Percentiles rank a stretch among this genome's conserved stretches.
Conservation (phyloP, 2,113 vertebrate species). For the Argyrosomus japonicus region DNA sequence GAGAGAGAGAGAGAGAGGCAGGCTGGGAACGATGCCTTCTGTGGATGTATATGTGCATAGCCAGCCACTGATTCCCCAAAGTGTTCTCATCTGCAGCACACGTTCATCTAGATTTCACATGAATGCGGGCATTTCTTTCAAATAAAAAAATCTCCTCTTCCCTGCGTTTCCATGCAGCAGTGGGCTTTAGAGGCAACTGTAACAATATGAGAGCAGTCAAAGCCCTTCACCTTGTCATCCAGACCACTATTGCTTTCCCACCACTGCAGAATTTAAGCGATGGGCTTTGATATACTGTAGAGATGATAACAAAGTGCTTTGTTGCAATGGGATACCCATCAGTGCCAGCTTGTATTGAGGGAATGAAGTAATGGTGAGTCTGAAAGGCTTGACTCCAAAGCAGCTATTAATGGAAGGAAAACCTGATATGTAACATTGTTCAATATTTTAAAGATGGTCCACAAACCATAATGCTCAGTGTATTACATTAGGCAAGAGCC, state of each 20-base stretch:
- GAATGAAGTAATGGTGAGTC: constrained; percentile 10
- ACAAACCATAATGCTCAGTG: constrained; percentile 13
- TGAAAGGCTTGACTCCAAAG: constrained; percentile 18
- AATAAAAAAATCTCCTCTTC: constrained; percentile 23
- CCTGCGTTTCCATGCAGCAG: constrained; percentile 27
- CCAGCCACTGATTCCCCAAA: background rate
- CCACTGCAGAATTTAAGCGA: constrained; percentile 21
- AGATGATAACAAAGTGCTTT: constrained; percentile 34
- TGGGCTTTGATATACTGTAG: constrained; percentile 46
- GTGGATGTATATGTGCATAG: background rate
- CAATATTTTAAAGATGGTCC: constrained; percentile 8
- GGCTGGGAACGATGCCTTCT: constrained; percentile 8
- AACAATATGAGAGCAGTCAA: constrained; percentile 48
- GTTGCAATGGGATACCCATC: constrained; percentile 33
- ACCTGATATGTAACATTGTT: constrained; percentile 23
- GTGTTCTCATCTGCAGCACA: background rate
- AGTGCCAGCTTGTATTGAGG: constrained; percentile 3
- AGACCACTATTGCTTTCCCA: constrained; percentile 25
- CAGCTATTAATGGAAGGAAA: constrained; percentile 17
- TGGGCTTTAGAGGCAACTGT: constrained; percentile 26
- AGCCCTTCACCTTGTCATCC: constrained; percentile 47
- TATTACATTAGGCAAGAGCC: background rate
- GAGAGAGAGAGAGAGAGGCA: background rate
- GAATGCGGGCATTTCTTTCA: constrained; percentile 31
- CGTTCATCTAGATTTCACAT: constrained; percentile 32